Percentiles rank a stretch among this genome's conserved stretches.
These are phyloP conservation scores for Copidosoma floridanum DNA, from an alignment of 1,140 invertebrate species.

Conservation along the genomic window DNA sequence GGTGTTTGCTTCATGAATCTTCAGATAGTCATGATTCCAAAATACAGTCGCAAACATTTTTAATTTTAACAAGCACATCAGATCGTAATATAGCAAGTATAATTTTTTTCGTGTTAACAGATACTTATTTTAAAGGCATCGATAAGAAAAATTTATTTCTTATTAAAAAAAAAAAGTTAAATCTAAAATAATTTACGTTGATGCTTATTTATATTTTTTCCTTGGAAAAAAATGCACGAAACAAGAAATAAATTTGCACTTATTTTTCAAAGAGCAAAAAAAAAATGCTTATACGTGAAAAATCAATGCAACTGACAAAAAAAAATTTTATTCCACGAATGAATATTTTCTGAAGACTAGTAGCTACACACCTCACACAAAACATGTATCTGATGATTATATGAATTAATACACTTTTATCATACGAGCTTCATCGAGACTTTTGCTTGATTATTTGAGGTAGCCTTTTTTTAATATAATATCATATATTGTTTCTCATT, in stretches of 20 bases:
- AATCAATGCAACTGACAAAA: too few relatives aligned
- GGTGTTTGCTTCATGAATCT: neutral
- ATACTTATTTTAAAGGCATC: too few relatives aligned
- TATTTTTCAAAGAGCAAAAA: neutral
- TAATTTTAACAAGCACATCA: constrained; percentile 4
- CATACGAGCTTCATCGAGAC: neutral
- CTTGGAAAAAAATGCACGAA: neutral
- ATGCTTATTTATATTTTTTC: neutral
- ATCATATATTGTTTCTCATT: neutral
- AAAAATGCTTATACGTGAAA: constrained; percentile 19
- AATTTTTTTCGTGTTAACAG: constrained; percentile 18
- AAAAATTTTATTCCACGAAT: neutral
- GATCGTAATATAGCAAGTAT: constrained; percentile 22
- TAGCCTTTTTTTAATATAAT: neutral
- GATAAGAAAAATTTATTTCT: too few relatives aligned
- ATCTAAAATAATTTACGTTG: constrained; percentile 4
- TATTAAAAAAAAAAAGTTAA: constrained; percentile 18
- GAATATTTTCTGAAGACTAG: constrained; percentile 8
- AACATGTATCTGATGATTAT: constrained; percentile 8
- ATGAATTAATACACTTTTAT: constrained; percentile 10
- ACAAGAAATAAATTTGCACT: constrained; percentile 1
- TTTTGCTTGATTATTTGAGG: neutral
- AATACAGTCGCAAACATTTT: constrained; percentile 2
- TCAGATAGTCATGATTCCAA: neutral
- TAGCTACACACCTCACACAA: constrained; percentile 18